Evolutionary conservation across 2,888 invertebrate genomes (phyloP).

Genomic region (Clunio marinus): DNA sequence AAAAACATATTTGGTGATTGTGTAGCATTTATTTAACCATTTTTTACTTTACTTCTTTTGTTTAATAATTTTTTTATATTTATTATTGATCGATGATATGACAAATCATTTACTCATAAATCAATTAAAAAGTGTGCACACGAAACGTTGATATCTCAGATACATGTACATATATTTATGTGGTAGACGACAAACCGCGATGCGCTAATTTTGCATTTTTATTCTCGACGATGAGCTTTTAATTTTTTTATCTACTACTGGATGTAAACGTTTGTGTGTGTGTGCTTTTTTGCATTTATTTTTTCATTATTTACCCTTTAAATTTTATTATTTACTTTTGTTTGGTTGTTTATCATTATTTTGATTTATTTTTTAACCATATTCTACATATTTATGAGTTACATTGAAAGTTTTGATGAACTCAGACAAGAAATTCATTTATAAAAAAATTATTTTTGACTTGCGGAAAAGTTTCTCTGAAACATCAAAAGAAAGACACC

Average conservation of each 20-base stretch:
- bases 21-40: slow-evolving; percentile 40
- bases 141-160: background rate
- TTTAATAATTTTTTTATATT: slow-evolving; percentile 15
- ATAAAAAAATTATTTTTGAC: background rate
- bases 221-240: too few species aligned
- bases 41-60: too few species aligned
- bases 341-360: slow-evolving; percentile 28
- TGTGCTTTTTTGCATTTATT: background rate
- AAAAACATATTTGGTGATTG: slow-evolving; percentile 40
- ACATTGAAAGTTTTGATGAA: slow-evolving; percentile 7
- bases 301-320: background rate
- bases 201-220: too few species aligned
- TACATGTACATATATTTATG: too few species aligned
- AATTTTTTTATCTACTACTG: too few species aligned
- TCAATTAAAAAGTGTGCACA: background rate
- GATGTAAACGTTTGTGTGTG: too few species aligned
- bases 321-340: background rate
- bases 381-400: slow-evolving; percentile 33
- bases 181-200: too few species aligned
- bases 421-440: background rate
- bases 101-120: slow-evolving; percentile 25
- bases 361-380: slow-evolving; percentile 14
- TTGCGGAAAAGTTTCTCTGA: slow-evolving; percentile 27
- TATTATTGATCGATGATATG: slow-evolving; percentile 37
- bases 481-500: too few species aligned